Percentiles rank a stretch among this genome's conserved stretches.
Evolutionary conservation across 1,140 invertebrate genomes (phyloP).

Genomic region (Trialeurodes vaporariorum): DNA sequence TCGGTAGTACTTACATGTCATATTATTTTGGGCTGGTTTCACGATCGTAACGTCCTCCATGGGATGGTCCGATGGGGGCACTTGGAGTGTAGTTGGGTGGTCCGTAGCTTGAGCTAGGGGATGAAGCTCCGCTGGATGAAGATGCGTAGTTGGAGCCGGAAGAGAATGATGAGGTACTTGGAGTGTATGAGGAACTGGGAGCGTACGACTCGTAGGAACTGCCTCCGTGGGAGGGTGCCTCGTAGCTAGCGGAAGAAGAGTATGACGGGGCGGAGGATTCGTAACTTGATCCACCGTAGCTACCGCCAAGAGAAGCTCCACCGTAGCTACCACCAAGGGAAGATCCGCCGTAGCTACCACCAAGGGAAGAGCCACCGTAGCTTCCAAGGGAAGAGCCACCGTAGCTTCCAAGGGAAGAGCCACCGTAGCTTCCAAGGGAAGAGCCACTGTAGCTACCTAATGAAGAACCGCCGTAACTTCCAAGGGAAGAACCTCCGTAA

Average conservation of each 20-base stretch:
- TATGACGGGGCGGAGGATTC: background rate
- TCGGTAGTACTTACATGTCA: background rate
- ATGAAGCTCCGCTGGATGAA: background rate
- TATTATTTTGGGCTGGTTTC: background rate
- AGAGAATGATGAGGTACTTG: too few species aligned
- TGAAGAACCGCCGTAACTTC: background rate
- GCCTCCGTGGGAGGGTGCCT: background rate
- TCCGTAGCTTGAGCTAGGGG: background rate
- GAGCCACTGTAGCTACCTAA: background rate
- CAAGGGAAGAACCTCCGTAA: background rate
- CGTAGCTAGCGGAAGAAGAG: background rate
- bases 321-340: background rate
- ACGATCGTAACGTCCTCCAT: too few species aligned
- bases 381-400: background rate
- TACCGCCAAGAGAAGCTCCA: background rate
- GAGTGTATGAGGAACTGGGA: background rate
- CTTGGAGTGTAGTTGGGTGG: background rate
- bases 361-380: background rate
- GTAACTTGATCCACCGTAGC: background rate
- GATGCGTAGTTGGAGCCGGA: too few species aligned
- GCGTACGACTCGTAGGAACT: background rate
- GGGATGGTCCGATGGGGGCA: background rate
- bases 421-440: background rate
- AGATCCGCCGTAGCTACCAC: background rate
- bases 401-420: background rate